phyloP scores from a whole-genome alignment of 2,797 vertebrate genomes.

The Oryzias dopingdopingensis region DNA sequence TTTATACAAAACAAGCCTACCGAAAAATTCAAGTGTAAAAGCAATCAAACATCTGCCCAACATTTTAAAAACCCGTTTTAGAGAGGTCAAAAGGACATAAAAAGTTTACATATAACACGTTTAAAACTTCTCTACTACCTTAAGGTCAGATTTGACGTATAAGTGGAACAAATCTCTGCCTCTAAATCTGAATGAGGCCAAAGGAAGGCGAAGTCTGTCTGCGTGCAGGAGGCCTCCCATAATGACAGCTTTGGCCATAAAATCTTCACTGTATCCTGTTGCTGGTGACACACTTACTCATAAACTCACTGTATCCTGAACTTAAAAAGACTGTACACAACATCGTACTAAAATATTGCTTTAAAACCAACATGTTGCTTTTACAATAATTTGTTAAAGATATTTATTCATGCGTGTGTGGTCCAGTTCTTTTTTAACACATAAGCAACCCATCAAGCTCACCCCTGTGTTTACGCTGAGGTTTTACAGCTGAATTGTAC shows the following conservation, averaged over 20 bases:
- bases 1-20: too few relatives aligned
- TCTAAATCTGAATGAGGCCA: constrained; percentile 25
- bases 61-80: too few relatives aligned
- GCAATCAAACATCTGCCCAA: too few relatives aligned
- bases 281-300: constrained; percentile 4
- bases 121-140: constrained; percentile 27
- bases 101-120: constrained; percentile 29
- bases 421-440: constrained; percentile 7
- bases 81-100: constrained; percentile 2
- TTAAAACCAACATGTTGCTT: not conserved
- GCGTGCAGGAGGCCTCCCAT: constrained; percentile 34
- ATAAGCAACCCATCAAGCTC: constrained; percentile 27
- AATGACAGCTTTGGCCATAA: constrained; percentile 40
- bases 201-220: constrained; percentile 14
- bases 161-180: constrained; percentile 19
- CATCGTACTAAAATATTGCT: not conserved
- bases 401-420: constrained; percentile 11
- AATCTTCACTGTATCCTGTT: constrained; percentile 37
- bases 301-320: not conserved
- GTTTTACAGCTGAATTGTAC: constrained; percentile 1
- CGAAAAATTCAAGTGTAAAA: too few relatives aligned
- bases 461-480: constrained; percentile 29
- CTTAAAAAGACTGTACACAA: constrained; percentile 3
- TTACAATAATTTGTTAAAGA: not conserved
- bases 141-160: constrained; percentile 33